Percentiles rank a stretch among this genome's conserved stretches.
Evolutionary conservation across 2,113 vertebrate genomes (phyloP).

Genomic region (Serilophus lunatus): DNA sequence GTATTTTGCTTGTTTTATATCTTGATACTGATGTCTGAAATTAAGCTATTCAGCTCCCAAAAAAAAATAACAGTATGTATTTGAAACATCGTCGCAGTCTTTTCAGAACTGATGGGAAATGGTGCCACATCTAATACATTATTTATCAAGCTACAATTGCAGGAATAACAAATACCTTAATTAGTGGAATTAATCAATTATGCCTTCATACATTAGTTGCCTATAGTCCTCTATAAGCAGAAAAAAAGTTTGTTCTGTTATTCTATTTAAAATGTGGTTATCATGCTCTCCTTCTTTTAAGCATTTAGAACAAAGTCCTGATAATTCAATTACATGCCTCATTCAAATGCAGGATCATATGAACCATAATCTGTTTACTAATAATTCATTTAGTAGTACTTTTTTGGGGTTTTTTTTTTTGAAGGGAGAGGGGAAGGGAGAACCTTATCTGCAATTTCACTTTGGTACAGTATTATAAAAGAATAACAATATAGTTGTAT

Average conservation of each 20-base stretch:
- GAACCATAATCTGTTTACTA: slow-evolving; percentile 66
- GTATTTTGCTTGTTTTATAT: not conserved
- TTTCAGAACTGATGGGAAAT: slow-evolving; percentile 31
- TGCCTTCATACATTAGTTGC: slow-evolving; percentile 45
- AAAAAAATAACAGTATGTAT: not conserved
- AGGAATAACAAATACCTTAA: slow-evolving; percentile 65
- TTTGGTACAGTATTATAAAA: slow-evolving; percentile 60
- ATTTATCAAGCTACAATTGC: slow-evolving; percentile 45
- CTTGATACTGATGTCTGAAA: not conserved
- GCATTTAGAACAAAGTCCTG: slow-evolving; percentile 55
- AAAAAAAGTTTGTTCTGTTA: slow-evolving; percentile 41
- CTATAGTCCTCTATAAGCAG: not conserved
- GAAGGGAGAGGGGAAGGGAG: slow-evolving; percentile 32
- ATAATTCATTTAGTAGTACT: slow-evolving; percentile 52
- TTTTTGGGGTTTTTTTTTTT: not conserved
- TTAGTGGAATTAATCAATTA: slow-evolving; percentile 59
- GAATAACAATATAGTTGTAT: slow-evolving; percentile 65
- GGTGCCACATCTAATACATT: slow-evolving; percentile 21
- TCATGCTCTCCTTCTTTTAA: slow-evolving; percentile 45
- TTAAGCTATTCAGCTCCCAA: not conserved
- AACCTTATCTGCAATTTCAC: slow-evolving; percentile 67
- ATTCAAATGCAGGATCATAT: slow-evolving; percentile 56
- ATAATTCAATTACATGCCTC: slow-evolving; percentile 66
- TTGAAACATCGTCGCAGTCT: not conserved
- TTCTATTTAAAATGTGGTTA: slow-evolving; percentile 52